These are phyloP conservation scores for Hyperoplus immaculatus DNA, from an alignment of 2,797 vertebrate species.

Conservation along the genomic window DNA sequence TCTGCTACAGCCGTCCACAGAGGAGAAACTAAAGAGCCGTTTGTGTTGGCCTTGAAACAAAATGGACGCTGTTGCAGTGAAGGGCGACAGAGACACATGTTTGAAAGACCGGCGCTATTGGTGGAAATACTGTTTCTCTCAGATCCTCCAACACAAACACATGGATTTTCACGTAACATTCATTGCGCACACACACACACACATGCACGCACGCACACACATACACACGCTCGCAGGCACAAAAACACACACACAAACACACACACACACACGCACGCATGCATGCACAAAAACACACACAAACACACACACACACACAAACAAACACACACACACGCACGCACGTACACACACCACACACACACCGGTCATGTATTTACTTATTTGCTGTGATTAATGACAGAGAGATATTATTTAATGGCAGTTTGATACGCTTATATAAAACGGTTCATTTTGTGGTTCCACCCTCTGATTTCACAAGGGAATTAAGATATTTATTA, in stretches of 20 bases:
- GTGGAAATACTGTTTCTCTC: conserved; percentile 19
- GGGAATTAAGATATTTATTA: not conserved
- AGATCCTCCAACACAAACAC: not conserved
- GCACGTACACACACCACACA: too few relatives aligned
- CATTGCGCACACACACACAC: too few relatives aligned
- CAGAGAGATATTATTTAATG: conserved; percentile 4
- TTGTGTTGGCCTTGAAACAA: conserved; percentile 61
- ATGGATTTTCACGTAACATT: not conserved
- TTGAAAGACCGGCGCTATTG: conserved; percentile 10
- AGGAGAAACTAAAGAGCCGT: conserved; percentile 57
- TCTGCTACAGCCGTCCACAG: conserved; percentile 43
- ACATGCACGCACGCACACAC: too few relatives aligned
- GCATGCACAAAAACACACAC: too few relatives aligned
- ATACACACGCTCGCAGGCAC: too few relatives aligned
- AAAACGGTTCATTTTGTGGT: not conserved
- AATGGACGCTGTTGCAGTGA: conserved; percentile 29
- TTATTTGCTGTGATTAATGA: conserved; percentile 25
- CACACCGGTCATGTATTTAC: not conserved
- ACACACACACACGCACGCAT: too few relatives aligned
- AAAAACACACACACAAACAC: too few relatives aligned
- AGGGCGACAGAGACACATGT: conserved; percentile 32
- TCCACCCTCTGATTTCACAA: not conserved
- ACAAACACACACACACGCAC: too few relatives aligned
- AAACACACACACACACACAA: too few relatives aligned
- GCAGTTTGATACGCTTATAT: conserved; percentile 2